A percentile compares a stretch with the other conserved stretches of the same genome.
Conservation (phyloP, 2,888 invertebrate species). For the Melieria picta region DNA sequence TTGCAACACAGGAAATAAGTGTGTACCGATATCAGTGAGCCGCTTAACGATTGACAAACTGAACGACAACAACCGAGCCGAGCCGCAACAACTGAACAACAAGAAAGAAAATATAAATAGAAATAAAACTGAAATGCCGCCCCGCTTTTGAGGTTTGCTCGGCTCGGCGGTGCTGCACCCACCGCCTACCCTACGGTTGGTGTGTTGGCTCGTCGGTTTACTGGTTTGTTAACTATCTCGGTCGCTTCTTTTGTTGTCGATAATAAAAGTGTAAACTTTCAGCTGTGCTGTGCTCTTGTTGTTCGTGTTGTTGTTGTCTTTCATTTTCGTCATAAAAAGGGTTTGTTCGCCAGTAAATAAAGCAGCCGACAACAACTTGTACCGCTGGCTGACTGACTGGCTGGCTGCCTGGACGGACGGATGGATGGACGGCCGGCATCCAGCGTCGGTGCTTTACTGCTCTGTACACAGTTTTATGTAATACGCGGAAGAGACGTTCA, state of each 20-base stretch:
- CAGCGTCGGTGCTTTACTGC: too few species aligned
- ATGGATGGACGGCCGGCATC: background rate
- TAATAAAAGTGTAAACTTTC: constrained; percentile 33
- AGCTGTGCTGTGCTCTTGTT: constrained; percentile 11
- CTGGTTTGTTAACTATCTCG: constrained; percentile 1
- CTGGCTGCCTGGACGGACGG: background rate
- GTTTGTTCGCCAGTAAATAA: constrained; percentile 22
- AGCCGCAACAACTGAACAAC: background rate
- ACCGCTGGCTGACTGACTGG: background rate
- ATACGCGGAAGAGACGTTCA: constrained; percentile 34
- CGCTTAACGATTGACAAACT: constrained; percentile 31
- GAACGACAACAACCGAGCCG: constrained; percentile 17
- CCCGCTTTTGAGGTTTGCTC: background rate
- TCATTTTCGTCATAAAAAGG: constrained; percentile 17
- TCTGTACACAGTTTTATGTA: constrained; percentile 30
- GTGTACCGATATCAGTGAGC: constrained; percentile 26
- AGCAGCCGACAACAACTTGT: constrained; percentile 31
- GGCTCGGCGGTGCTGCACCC: background rate
- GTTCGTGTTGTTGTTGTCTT: background rate
- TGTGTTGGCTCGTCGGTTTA: constrained; percentile 14
- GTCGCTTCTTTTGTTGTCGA: constrained; percentile 33
- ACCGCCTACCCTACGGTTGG: background rate
- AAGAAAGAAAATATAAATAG: constrained; percentile 4
- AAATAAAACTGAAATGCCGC: constrained; percentile 3
- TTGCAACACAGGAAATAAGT: constrained; percentile 32